These are phyloP conservation scores for Etheostoma spectabile DNA, from an alignment of 2,113 vertebrate species.

Conservation along the genomic window DNA sequence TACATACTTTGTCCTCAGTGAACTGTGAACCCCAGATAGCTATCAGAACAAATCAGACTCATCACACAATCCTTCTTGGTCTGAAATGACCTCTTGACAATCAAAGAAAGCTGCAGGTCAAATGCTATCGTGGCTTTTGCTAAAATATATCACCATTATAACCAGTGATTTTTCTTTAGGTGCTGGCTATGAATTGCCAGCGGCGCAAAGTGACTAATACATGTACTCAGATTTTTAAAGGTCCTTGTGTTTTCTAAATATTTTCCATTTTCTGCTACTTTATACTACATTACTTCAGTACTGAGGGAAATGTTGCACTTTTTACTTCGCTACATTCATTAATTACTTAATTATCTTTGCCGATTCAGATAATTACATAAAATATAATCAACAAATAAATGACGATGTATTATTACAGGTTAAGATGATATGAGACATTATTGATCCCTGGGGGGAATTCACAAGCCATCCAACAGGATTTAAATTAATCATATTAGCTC, in stretches of 20 bases:
- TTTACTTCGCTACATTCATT: not conserved
- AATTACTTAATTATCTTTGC: not conserved
- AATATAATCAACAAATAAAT: not conserved
- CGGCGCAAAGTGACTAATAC: not conserved
- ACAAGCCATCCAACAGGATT: not conserved
- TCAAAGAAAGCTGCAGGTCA: not conserved
- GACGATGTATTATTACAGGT: not conserved
- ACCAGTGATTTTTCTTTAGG: not conserved
- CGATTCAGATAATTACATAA: not conserved
- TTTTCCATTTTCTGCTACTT: not conserved
- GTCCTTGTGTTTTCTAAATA: not conserved
- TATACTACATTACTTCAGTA: not conserved
- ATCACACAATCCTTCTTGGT: constrained; percentile 20
- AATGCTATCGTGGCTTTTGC: not conserved
- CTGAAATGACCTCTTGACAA: constrained; percentile 6
- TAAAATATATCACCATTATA: not conserved
- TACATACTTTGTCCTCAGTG: constrained; percentile 38
- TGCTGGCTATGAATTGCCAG: not conserved
- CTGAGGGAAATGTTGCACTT: not conserved
- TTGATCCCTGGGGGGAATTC: not conserved
- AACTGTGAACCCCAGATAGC: constrained; percentile 41
- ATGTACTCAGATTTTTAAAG: not conserved
- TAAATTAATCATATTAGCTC: not conserved
- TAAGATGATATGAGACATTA: not conserved
- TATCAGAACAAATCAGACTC: constrained; percentile 53